Percentiles rank a stretch among this genome's conserved stretches.
Evolutionary conservation across 2,888 invertebrate species (phyloP).

Genomic region (Andrena flavipes): DNA sequence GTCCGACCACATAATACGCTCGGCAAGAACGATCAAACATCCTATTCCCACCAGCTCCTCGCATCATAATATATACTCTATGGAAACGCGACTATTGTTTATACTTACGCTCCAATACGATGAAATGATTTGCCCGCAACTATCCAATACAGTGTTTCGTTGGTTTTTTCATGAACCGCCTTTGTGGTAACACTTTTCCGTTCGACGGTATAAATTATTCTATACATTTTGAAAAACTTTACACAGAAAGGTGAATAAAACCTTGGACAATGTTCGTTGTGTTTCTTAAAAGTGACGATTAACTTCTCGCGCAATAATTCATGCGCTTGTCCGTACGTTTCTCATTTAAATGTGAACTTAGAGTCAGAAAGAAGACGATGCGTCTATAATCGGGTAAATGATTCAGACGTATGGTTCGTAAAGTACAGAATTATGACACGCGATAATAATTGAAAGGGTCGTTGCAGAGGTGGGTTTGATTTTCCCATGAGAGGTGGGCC

Average conservation of each 20-base stretch:
- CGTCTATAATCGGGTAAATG: conserved; percentile 50
- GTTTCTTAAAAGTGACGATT: neutral
- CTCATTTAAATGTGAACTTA: neutral
- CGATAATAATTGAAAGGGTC: conserved; percentile 78
- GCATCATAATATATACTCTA: conserved; percentile 43
- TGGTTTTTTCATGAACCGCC: conserved; percentile 1
- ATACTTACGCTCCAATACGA: conserved; percentile 52
- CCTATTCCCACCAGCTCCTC: conserved; percentile 15
- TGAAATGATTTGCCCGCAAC: conserved; percentile 57
- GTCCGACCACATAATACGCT: conserved; percentile 29
- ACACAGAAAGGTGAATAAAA: conserved; percentile 3
- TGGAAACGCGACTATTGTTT: conserved; percentile 53
- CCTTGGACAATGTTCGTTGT: neutral
- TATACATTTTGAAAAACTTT: neutral
- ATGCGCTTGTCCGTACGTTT: neutral
- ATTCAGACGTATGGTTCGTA: conserved; percentile 59
- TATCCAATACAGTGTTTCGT: conserved; percentile 13
- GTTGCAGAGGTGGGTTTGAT: conserved; percentile 84
- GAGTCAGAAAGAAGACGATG: conserved; percentile 14
- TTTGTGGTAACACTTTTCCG: conserved; percentile 7
- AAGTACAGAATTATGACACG: conserved; percentile 55
- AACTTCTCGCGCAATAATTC: neutral
- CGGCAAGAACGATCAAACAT: conserved; percentile 52
- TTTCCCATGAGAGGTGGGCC: conserved; percentile 85
- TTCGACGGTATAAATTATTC: conserved; percentile 4